Evolutionary conservation across 2,113 vertebrate species (phyloP).

Genomic region (Labeo rohita): DNA sequence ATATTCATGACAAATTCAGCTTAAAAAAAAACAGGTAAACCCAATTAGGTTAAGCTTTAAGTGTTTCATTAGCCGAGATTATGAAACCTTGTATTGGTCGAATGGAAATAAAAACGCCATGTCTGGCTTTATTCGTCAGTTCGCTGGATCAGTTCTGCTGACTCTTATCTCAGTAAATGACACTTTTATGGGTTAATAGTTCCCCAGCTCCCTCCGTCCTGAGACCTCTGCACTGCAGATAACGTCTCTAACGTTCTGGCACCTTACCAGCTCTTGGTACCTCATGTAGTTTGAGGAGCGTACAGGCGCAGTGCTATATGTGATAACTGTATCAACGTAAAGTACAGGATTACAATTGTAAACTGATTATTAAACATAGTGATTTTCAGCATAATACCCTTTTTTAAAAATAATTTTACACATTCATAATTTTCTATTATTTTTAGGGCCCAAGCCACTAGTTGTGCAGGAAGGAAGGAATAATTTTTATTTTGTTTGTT

Average conservation of each 20-base stretch:
- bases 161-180: conserved; percentile 76
- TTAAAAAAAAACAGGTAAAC: not conserved
- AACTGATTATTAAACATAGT: not conserved
- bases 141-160: conserved; percentile 64
- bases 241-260: conserved; percentile 58
- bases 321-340: not conserved
- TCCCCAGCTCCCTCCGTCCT: conserved; percentile 69
- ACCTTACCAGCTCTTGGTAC: conserved; percentile 42
- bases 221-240: conserved; percentile 80
- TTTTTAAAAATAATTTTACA: not conserved
- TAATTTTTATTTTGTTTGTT: too few species aligned
- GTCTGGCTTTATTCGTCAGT: conserved; percentile 59
- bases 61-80: not conserved
- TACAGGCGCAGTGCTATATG: conserved; percentile 10
- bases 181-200: conserved; percentile 79
- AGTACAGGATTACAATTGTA: not conserved
- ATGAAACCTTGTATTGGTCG: not conserved
- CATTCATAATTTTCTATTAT: too few species aligned
- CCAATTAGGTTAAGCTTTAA: not conserved
- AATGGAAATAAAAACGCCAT: conserved; percentile 40
- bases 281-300: not conserved
- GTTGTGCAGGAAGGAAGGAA: too few species aligned
- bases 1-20: not conserved
- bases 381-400: not conserved
- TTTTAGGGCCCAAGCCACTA: too few species aligned